These are phyloP conservation scores for Bombus consobrinus DNA, from an alignment of 1,140 invertebrate genomes.

Conservation along the genomic window DNA sequence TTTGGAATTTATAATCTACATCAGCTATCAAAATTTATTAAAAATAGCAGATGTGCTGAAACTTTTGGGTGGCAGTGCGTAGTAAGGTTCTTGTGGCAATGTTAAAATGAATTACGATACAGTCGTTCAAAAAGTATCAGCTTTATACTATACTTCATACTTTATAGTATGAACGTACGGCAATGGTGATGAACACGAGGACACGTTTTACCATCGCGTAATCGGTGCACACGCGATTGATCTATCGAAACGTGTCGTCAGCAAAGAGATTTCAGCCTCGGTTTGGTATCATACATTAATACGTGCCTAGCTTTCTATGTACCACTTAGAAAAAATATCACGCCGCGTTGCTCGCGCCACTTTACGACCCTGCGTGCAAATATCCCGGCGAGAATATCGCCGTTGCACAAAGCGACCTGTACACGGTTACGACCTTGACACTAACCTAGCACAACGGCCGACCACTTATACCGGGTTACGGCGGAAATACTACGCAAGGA, in stretches of 20 bases:
- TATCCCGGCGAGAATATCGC: constrained; percentile 2
- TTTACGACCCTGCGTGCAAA: constrained; percentile 19
- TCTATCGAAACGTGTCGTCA: not conserved
- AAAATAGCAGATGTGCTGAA: no score
- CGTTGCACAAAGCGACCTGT: constrained; percentile 5
- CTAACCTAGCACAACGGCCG: constrained; percentile 55
- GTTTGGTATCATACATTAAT: not conserved
- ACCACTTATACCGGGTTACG: constrained; percentile 45
- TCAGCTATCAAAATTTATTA: no score
- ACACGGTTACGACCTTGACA: constrained; percentile 62
- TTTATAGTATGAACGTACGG: no score
- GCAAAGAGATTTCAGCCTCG: not conserved
- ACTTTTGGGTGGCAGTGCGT: no score
- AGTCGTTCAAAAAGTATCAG: not conserved
- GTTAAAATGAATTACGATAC: not conserved
- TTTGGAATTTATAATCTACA: no score
- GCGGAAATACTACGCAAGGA: constrained; percentile 39
- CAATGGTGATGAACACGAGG: not conserved
- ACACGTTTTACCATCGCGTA: not conserved
- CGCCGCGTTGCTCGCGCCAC: not conserved
- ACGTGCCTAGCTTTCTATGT: not conserved
- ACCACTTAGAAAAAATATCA: constrained; percentile 6
- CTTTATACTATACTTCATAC: no score
- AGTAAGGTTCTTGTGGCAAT: not conserved
- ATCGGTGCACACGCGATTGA: not conserved